Evolutionary conservation across 2,888 invertebrate species (phyloP), one percentile per base, ranked within the genome.

Genomic region (Chymomyza fuscimana): DNA sequence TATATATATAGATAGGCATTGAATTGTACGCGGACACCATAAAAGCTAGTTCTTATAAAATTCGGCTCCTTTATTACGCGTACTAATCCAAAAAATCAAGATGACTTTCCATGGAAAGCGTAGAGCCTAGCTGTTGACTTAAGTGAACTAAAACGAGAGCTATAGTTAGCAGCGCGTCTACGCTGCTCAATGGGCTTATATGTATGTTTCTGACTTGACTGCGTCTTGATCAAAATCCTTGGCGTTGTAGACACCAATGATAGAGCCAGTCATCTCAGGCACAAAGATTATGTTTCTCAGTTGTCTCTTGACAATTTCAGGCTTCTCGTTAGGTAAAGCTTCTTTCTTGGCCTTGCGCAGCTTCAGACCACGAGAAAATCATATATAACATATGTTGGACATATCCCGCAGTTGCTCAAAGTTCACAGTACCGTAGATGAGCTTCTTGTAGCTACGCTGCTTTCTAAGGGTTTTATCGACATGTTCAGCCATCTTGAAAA

Each of bases 251-350:
- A 99, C 97, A 85, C 99, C 99, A 90, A 99, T 97, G 91, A 99
- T 98, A 83, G 98, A 98, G 77, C 99, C 99, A 87, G 99, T 99
- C 99, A 99, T 99, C 93, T 99, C 99, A 12, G 99, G 99, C n/a
- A 99, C 96, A 91, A 99, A 97, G 91, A 99, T 97, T 99, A 99
- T 99, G 93, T 99, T 98, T 80, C 99, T 94, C 89, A 99, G 94
- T 93, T 99, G 99, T 10, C 99, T 99, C 93, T 99, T 99, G 0
- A 99, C 99, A 81, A 98, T 97, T 92, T 98, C 97, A 56, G 99
- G 99, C 92, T 99, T 99, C 93, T 99, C 99, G 93, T 98, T 95
- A 88, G 97, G 97, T 4, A 97, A 97, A 6, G 98, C 98, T 90
- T 97, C 97, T 90, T 97, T 97, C 93, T 97, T 97, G 7, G 97